A percentile compares a stretch with the other conserved stretches of the same genome.
Conservation (phyloP, 2,888 invertebrate species). For the Hermodice carunculata region DNA sequence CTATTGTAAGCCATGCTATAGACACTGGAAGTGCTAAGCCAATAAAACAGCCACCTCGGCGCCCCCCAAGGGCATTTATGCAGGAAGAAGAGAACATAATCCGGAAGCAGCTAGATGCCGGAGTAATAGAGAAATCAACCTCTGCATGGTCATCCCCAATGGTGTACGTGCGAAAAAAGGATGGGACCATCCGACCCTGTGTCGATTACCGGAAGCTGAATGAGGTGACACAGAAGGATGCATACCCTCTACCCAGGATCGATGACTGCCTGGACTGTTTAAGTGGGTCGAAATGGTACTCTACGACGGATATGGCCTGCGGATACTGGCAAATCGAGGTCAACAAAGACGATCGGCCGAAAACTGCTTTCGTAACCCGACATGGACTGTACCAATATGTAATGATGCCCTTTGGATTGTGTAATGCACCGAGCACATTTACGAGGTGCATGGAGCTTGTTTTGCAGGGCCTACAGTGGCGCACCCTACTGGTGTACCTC, state of each 20-base stretch:
- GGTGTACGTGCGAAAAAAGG: conserved; percentile 4
- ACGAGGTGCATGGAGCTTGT: conserved; percentile 21
- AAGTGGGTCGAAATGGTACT: conserved; percentile 5
- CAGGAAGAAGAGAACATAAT: background rate
- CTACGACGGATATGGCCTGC: conserved; percentile 21
- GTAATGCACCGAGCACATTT: conserved; percentile 31
- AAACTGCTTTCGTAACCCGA: conserved; percentile 23
- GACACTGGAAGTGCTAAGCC: background rate
- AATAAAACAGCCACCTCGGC: background rate
- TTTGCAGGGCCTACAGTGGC: background rate
- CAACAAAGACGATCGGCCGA: conserved; percentile 2
- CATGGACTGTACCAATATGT: conserved; percentile 24
- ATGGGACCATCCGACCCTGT: background rate
- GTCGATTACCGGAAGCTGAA: background rate
- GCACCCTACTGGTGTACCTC: conserved; percentile 36
- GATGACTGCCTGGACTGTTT: conserved; percentile 4
- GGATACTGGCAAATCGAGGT: conserved; percentile 29
- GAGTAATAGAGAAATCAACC: background rate
- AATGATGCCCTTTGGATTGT: conserved; percentile 26
- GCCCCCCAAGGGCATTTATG: background rate
- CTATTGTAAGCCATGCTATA: too few species aligned
- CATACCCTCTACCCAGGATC: background rate
- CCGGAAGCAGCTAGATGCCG: background rate
- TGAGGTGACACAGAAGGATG: background rate
- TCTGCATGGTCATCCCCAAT: conserved; percentile 3